Percentiles rank a stretch among this genome's conserved stretches.
phyloP scores from a whole-genome alignment of 2,113 vertebrate species.

The Lethenteron reissneri region DNA sequence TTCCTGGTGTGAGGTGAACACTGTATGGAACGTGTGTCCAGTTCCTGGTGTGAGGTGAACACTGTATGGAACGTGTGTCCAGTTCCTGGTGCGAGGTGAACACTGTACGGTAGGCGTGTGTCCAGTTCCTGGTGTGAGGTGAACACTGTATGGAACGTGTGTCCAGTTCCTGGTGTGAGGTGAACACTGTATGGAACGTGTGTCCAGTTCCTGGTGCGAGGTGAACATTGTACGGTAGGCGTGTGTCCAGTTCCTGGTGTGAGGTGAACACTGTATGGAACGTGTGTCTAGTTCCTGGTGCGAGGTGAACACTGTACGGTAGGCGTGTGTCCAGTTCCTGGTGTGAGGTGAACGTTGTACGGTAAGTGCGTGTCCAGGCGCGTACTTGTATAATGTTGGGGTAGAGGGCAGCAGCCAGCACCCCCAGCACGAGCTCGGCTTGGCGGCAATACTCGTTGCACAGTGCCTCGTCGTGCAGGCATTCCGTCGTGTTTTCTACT shows the following conservation, averaged over 20 bases:
- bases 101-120: no score
- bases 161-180: no score
- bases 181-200: no score
- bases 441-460: slow-evolving; percentile 58
- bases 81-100: no score
- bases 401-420: slow-evolving; percentile 72
- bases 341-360: no score
- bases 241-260: neutral
- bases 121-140: no score
- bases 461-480: slow-evolving; percentile 28
- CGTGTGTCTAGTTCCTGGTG: neutral
- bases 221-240: neutral
- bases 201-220: neutral
- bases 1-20: no score
- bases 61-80: no score
- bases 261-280: neutral
- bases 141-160: no score
- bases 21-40: no score
- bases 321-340: neutral
- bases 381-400: slow-evolving; percentile 86
- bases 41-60: no score
- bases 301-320: neutral
- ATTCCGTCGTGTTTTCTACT: slow-evolving; percentile 30
- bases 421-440: slow-evolving; percentile 64
- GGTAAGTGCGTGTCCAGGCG: no score